Evolutionary conservation across 2,797 vertebrate genomes (phyloP).

Genomic region (Sebastes diploproa): DNA sequence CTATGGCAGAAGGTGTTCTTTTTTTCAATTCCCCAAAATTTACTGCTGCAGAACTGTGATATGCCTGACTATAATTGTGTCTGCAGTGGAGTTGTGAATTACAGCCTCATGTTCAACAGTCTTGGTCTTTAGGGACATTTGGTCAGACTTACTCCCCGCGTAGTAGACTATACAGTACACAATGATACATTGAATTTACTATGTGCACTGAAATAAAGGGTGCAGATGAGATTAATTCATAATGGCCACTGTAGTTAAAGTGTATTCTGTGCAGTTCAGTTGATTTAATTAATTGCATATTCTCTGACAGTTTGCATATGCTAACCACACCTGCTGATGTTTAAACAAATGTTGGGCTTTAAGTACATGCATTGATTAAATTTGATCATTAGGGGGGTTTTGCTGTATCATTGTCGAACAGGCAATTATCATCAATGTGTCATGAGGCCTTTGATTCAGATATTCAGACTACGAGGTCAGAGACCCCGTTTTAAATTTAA

Average conservation of each 20-base stretch:
- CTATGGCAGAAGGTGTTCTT: background rate
- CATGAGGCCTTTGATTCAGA: constrained; percentile 20
- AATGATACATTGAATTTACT: constrained; percentile 2
- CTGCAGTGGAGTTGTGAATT: background rate
- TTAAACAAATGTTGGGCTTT: constrained; percentile 28
- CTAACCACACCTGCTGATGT: constrained; percentile 16
- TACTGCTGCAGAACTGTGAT: background rate
- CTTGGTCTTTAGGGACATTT: background rate
- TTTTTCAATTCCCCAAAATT: background rate
- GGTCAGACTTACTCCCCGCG: background rate
- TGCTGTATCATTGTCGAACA: constrained; percentile 19
- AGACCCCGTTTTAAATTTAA: constrained; percentile 35
- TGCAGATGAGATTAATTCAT: background rate
- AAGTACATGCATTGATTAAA: background rate
- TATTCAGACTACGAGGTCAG: background rate
- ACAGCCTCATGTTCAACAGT: background rate
- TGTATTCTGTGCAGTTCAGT: background rate
- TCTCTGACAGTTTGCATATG: constrained; percentile 10
- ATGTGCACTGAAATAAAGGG: background rate
- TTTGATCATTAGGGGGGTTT: constrained; percentile 6
- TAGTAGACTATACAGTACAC: background rate
- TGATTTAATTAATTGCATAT: constrained; percentile 21
- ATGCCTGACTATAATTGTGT: background rate
- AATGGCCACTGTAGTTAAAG: background rate
- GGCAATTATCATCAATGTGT: constrained; percentile 17